phyloP scores from a whole-genome alignment of 2,113 vertebrate species.

The Brachyhypopomus gauderio region DNA sequence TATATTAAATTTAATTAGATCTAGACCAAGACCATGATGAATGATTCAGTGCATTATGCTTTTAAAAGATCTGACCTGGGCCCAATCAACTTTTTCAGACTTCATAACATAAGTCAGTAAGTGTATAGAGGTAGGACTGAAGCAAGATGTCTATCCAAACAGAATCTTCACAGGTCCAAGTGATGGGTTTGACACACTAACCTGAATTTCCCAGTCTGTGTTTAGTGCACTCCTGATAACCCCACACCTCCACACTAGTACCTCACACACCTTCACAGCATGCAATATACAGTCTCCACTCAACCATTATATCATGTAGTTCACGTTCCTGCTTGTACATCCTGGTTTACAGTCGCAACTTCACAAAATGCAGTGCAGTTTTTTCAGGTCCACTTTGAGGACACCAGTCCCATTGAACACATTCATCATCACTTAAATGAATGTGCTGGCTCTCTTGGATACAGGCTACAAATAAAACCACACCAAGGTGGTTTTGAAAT shows the following conservation, averaged over 20 bases:
- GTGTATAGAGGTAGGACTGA: neutral
- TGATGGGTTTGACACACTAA: conserved; percentile 41
- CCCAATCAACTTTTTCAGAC: neutral
- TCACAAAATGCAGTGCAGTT: neutral
- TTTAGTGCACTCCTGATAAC: conserved; percentile 16
- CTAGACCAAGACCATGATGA: neutral
- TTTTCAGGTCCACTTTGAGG: neutral
- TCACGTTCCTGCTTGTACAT: neutral
- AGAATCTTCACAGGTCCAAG: conserved; percentile 2
- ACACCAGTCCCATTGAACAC: too few relatives aligned
- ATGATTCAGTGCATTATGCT: neutral
- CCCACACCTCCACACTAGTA: conserved; percentile 4
- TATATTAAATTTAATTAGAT: neutral
- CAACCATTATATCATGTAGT: conserved; percentile 11
- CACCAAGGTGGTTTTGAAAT: conserved; percentile 11
- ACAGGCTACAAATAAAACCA: neutral
- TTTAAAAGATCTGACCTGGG: neutral
- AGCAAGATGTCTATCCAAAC: neutral
- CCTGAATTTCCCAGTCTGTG: conserved; percentile 40
- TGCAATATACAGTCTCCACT: conserved; percentile 34
- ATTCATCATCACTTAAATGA: neutral
- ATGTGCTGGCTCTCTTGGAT: neutral
- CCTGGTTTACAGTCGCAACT: neutral
- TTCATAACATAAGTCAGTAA: neutral
- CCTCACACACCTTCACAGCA: conserved; percentile 9